Conservation (phyloP, 2,113 vertebrate species). For the Myrmophylax atrothorax region DNA sequence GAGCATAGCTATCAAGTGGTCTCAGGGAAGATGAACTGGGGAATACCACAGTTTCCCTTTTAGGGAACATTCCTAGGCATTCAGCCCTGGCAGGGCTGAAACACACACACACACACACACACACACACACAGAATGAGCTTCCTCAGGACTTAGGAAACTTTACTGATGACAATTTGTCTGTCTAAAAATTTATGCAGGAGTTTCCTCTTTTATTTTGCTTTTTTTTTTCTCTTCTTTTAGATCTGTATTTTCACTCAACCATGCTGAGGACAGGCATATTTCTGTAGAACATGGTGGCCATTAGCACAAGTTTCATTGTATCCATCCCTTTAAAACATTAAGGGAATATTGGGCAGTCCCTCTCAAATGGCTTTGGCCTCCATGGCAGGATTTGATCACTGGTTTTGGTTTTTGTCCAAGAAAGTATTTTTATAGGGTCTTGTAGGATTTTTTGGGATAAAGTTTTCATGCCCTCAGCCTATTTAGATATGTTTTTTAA, state of each 20-base stretch:
- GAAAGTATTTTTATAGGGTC: not conserved
- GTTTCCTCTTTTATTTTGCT: not conserved
- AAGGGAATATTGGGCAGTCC: not conserved
- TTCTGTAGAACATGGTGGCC: not conserved
- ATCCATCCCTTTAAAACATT: not conserved
- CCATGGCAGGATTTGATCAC: not conserved
- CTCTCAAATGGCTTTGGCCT: not conserved
- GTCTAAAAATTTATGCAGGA: not conserved
- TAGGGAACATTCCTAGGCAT: not conserved
- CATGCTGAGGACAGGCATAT: not conserved
- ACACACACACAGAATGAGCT: not conserved
- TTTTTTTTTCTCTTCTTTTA: not conserved
- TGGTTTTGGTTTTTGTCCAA: fast-evolving
- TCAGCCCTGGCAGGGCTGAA: not conserved
- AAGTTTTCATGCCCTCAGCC: not conserved
- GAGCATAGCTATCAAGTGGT: not conserved
- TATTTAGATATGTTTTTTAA: not conserved
- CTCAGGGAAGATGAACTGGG: not conserved
- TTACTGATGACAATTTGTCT: not conserved
- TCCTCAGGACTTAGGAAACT: not conserved
- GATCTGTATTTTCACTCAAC: not conserved
- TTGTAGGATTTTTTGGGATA: not conserved
- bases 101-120: not conserved
- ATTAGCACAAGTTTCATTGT: not conserved
- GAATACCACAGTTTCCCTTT: not conserved